Evolutionary conservation across 2,113 vertebrate species (phyloP), one percentile per base, ranked within the genome.

Genomic region (Vulpes vulpes): DNA sequence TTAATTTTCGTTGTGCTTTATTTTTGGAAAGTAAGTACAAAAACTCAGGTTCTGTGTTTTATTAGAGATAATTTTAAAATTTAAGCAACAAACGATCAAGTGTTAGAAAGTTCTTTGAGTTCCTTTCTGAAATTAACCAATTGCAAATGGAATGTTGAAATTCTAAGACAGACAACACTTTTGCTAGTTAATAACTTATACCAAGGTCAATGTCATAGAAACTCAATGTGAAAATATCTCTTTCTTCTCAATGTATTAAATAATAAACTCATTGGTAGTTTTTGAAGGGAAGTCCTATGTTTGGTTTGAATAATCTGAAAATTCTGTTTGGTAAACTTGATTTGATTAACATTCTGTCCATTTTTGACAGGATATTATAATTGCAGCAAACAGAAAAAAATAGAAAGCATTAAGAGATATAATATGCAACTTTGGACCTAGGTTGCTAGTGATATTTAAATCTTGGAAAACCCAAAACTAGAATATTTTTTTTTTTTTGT

Each of bases 401-500:
- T 88, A 2, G 43, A 89, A 96, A 79, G 1, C 38, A 88, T 90
- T 93, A 89, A 96, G 17, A 25, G 55, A 81, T 74, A 88, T 23
- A 69, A 91, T 65, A 80, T 19, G 3, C 1, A 82, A 23, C 81
- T 95, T 87, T 94, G 14, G n/a, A 88, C 8, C 2, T 23, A 43
- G 1, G 1, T 83, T 95, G 38, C 11, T 86, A n/a, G 9, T 60
- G 16, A 81, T 90, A 95, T 87, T 89, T 91, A 17, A 97, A 64
- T 60, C 22, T 89, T 82, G 19, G 92, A 59, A 71, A 65, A 71
- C 2, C 19, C 38, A 55, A 89, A 92, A 51, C 17, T 96, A 15
- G 69, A 35, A 35, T 30, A 80, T 91, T 94, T 79, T 86, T 96
- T 82, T 96, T 94, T 51, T 87, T 1, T 51, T 87, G 3, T 85